These are phyloP conservation scores for Halyomorpha halys DNA, from an alignment of 1,140 invertebrate species.

Conservation along the genomic window DNA sequence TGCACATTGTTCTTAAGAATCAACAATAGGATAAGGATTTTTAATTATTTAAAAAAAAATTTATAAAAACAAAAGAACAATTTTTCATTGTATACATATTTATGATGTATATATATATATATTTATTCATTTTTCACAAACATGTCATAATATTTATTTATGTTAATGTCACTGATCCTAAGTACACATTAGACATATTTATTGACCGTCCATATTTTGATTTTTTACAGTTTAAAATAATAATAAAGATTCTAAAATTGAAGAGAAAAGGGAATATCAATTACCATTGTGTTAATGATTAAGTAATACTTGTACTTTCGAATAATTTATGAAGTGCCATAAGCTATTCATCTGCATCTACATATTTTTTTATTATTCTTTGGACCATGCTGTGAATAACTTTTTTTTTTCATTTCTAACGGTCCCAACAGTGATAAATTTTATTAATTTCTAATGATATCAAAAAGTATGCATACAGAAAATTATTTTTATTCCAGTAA, in stretches of 20 bases:
- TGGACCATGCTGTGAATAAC: neutral
- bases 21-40: too few species aligned
- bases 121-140: conserved; percentile 25
- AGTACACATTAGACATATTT: conserved; percentile 27
- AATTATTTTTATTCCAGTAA: too few species aligned
- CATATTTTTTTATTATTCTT: conserved; percentile 1
- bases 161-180: conserved; percentile 22
- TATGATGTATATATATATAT: conserved; percentile 10
- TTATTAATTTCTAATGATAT: conserved; percentile 6
- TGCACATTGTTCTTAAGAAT: too few species aligned
- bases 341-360: conserved; percentile 15
- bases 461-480: too few species aligned
- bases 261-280: conserved; percentile 19
- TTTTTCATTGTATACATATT: too few species aligned
- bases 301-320: conserved; percentile 23
- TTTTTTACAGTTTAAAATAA: conserved; percentile 25
- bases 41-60: too few species aligned
- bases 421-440: conserved; percentile 20
- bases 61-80: too few species aligned
- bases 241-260: conserved; percentile 18
- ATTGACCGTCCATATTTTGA: conserved; percentile 21
- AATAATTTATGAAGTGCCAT: conserved; percentile 10
- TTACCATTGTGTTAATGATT: conserved; percentile 13
- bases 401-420: conserved; percentile 15
- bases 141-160: conserved; percentile 27